Conservation (phyloP, 1,140 invertebrate genomes). For the Temnothorax nylanderi region DNA sequence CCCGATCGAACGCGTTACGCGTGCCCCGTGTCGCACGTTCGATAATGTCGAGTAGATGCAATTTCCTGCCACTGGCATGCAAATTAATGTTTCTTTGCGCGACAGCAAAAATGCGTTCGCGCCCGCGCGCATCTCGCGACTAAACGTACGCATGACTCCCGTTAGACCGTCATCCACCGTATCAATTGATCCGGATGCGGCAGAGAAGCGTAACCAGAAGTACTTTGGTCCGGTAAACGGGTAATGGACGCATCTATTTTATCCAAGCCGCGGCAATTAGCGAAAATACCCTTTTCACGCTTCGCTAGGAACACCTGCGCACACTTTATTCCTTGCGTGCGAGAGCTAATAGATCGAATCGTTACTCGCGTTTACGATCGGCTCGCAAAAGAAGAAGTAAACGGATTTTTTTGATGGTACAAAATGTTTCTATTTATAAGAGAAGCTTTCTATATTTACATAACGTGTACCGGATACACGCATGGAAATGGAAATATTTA, state of each 20-base stretch:
- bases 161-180: slow-evolving; percentile 10
- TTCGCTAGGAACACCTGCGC: slow-evolving; percentile 44
- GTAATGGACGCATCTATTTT: slow-evolving; percentile 49
- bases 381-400: background rate
- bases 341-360: slow-evolving; percentile 48
- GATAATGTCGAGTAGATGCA: slow-evolving; percentile 11
- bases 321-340: slow-evolving; percentile 23
- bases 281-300: slow-evolving; percentile 47
- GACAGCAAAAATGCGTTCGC: background rate
- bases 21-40: background rate
- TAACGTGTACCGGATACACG: background rate
- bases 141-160: background rate
- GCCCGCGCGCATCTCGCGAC: background rate
- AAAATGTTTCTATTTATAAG: background rate
- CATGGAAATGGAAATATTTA: slow-evolving; percentile 11
- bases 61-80: slow-evolving; percentile 29
- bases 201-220: slow-evolving; percentile 4
- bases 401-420: background rate
- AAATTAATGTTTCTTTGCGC: slow-evolving; percentile 50
- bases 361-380: slow-evolving; percentile 34
- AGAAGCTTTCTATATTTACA: background rate
- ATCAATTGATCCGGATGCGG: slow-evolving; percentile 31
- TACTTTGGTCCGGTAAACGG: slow-evolving; percentile 14
- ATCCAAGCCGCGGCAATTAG: slow-evolving; percentile 45
- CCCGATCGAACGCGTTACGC: slow-evolving; percentile 5